These are phyloP conservation scores for Andrena praecox DNA, from an alignment of 2,888 invertebrate genomes.

Conservation along the genomic window DNA sequence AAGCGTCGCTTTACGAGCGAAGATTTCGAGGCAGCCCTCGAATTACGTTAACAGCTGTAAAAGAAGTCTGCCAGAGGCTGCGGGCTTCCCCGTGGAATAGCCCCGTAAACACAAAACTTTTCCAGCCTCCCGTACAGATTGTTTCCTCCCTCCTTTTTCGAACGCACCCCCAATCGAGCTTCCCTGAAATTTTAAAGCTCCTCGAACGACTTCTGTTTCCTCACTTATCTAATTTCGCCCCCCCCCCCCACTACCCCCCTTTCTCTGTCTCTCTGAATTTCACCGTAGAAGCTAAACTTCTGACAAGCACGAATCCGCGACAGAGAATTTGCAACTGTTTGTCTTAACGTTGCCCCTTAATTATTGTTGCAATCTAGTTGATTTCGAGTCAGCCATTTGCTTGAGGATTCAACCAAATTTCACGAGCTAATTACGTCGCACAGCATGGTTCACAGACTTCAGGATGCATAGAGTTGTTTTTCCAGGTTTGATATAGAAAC, in stretches of 20 bases:
- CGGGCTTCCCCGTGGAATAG: neutral
- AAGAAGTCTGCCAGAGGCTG: conserved; percentile 1
- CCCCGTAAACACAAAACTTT: conserved; percentile 21
- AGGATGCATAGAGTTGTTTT: neutral
- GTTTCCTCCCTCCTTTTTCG: conserved; percentile 1
- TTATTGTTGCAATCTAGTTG: conserved; percentile 19
- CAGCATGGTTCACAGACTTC: neutral
- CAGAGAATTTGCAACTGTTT: conserved; percentile 13
- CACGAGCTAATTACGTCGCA: neutral
- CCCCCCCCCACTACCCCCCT: neutral
- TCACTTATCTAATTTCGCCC: neutral
- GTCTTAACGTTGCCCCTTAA: conserved; percentile 21
- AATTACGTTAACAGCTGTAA: conserved; percentile 24
- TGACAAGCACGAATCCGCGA: neutral
- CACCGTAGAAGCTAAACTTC: neutral
- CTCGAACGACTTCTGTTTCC: neutral
- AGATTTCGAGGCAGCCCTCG: conserved; percentile 9
- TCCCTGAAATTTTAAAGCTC: conserved; percentile 11
- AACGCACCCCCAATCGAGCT: neutral
- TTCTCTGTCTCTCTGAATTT: too few relatives aligned
- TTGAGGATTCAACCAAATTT: neutral
- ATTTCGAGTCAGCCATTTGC: conserved; percentile 2
- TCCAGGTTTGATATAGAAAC: neutral
- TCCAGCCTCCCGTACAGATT: conserved; percentile 10
- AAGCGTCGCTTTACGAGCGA: conserved; percentile 1